Evolutionary conservation across 2,888 invertebrate species (phyloP).

Genomic region (Bombylius discolor): DNA sequence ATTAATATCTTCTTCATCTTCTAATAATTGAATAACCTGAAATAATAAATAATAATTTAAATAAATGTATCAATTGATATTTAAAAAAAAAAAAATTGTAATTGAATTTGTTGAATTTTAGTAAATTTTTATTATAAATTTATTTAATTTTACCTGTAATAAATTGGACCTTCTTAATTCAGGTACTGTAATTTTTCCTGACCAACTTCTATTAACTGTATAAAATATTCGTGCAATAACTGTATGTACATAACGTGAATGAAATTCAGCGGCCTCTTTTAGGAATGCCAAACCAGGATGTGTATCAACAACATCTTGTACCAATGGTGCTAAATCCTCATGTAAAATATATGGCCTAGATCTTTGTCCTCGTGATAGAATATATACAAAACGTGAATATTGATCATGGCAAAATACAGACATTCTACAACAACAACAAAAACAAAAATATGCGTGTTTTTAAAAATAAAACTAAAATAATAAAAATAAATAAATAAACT

Average conservation of each 20-base stretch:
- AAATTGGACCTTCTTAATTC: slow-evolving; percentile 88
- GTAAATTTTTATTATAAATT: too few species aligned
- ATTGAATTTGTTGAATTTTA: too few species aligned
- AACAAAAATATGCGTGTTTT: not conserved
- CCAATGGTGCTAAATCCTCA: slow-evolving; percentile 85
- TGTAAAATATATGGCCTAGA: slow-evolving; percentile 48
- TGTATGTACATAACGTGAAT: slow-evolving; percentile 96
- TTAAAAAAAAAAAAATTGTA: not conserved
- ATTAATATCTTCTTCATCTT: slow-evolving; percentile 96
- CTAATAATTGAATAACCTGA: slow-evolving; percentile 64
- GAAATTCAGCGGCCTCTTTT: slow-evolving; percentile 96
- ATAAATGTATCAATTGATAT: too few species aligned
- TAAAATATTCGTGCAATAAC: slow-evolving; percentile 97
- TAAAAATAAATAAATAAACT: too few species aligned
- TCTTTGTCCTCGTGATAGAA: slow-evolving; percentile 58
- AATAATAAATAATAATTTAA: not conserved
- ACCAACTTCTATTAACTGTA: slow-evolving; percentile 94
- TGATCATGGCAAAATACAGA: slow-evolving; percentile 72
- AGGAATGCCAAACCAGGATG: slow-evolving; percentile 96
- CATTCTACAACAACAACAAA: slow-evolving; percentile 46
- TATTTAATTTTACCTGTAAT: slow-evolving; percentile 41
- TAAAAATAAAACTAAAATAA: too few species aligned
- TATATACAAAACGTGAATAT: slow-evolving; percentile 76
- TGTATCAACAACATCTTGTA: slow-evolving; percentile 96
- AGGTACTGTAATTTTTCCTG: slow-evolving; percentile 74